A percentile compares a stretch with the other conserved stretches of the same genome.
Evolutionary conservation across 2,888 invertebrate species (phyloP).

Genomic region (Lysandra coridon): DNA sequence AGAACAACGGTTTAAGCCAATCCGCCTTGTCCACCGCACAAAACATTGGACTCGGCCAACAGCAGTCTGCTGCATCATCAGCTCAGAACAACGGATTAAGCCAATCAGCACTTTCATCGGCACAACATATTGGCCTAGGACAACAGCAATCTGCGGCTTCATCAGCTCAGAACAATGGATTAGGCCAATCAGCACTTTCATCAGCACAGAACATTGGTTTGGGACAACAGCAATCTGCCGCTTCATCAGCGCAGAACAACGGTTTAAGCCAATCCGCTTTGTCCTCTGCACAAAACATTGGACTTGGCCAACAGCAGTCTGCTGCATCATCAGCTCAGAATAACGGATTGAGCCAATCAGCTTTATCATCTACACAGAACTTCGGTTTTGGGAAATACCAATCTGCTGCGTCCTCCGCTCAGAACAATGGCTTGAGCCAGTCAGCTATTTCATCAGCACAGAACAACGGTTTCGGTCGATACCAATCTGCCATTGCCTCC

Average conservation of each 20-base stretch:
- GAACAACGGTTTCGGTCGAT: constrained; percentile 49
- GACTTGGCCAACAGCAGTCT: constrained; percentile 49
- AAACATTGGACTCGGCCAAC: background rate
- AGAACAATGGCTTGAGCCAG: background rate
- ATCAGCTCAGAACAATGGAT: constrained; percentile 54
- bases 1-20: background rate
- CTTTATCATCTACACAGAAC: constrained; percentile 47
- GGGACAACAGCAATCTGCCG: constrained; percentile 48
- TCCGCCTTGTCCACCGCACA: constrained; percentile 2
- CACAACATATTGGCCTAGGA: constrained; percentile 51
- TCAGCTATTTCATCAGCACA: constrained; percentile 46
- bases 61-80: constrained; percentile 6
- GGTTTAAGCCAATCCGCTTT: constrained; percentile 37
- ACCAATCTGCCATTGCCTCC: constrained; percentile 48
- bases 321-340: constrained; percentile 55
- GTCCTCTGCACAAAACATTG: constrained; percentile 49
- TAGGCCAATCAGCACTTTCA: constrained; percentile 50
- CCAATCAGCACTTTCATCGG: background rate
- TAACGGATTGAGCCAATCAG: constrained; percentile 48
- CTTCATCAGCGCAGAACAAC: constrained; percentile 50
- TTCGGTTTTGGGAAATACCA: constrained; percentile 43
- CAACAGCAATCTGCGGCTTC: constrained; percentile 50
- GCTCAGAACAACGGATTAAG: background rate
- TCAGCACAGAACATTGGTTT: constrained; percentile 46
- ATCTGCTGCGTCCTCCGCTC: background rate